Conservation (phyloP, 2,888 invertebrate species). For the Amphiduros pacificus region DNA sequence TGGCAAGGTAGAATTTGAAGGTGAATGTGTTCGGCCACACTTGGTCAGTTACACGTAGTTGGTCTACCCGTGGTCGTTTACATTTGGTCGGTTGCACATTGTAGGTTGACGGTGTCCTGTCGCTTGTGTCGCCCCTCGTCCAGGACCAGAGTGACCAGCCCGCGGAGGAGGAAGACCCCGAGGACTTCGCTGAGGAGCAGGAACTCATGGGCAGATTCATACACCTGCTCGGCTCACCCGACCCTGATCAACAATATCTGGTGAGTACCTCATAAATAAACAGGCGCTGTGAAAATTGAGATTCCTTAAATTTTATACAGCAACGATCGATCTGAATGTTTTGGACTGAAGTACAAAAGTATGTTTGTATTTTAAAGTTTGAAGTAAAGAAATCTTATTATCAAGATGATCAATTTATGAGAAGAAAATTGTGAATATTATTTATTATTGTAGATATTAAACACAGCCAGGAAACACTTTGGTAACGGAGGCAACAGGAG, state of each 20-base stretch:
- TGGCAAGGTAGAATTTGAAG: too few species aligned
- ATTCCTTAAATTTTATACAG: too few species aligned
- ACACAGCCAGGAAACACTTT: constrained; percentile 83
- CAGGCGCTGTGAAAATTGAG: neutral
- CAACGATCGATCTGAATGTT: too few species aligned
- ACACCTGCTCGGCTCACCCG: constrained; percentile 60
- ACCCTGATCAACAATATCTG: constrained; percentile 66
- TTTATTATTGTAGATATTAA: constrained; percentile 74
- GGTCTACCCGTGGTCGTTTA: too few species aligned
- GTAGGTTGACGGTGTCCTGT: constrained; percentile 76
- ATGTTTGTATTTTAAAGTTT: too few species aligned
- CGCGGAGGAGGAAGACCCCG: constrained; percentile 69
- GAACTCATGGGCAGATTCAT: constrained; percentile 75
- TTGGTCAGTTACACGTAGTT: too few species aligned
- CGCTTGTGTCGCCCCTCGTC: constrained; percentile 82
- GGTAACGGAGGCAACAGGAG: constrained; percentile 87
- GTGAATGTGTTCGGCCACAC: too few species aligned
- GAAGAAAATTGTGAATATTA: neutral
- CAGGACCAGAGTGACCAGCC: constrained; percentile 67
- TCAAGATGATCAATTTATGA: too few species aligned
- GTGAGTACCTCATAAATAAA: constrained; percentile 41
- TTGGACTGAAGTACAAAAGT: too few species aligned
- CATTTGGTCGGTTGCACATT: too few species aligned
- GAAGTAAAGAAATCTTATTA: too few species aligned
- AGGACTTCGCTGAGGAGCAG: constrained; percentile 95